Percentiles rank a stretch among this genome's conserved stretches.
These are phyloP conservation scores for Bradypus variegatus DNA, from an alignment of 2,797 vertebrate genomes.

Conservation along the genomic window DNA sequence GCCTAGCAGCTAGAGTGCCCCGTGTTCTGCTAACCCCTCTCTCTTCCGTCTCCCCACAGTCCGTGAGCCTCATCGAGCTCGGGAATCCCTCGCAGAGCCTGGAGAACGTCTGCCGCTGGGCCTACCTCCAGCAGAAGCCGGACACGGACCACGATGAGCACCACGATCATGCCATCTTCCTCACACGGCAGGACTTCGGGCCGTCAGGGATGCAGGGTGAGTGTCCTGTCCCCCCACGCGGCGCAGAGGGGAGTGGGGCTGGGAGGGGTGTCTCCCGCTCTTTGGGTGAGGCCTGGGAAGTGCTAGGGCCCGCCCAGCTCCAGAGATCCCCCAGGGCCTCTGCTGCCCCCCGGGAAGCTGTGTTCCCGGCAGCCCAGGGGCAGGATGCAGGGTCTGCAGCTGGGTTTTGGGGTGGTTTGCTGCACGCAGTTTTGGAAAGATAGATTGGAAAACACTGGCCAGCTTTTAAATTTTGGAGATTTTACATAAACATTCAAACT, in stretches of 20 bases:
- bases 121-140: conserved; percentile 93
- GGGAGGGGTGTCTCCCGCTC: accelerated
- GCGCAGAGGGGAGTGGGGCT: too few species aligned
- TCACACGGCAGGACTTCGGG: conserved; percentile 94
- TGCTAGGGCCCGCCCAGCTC: background rate
- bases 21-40: too few species aligned
- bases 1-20: too few species aligned
- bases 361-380: background rate
- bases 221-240: too few species aligned
- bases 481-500: conserved; percentile 15
- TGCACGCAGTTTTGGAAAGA: background rate
- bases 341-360: background rate
- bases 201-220: conserved; percentile 98
- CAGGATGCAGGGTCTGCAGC: background rate
- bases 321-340: background rate
- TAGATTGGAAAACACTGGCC: background rate
- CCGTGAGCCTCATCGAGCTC: conserved; percentile 91
- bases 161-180: conserved; percentile 96
- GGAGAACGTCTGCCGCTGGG: conserved; percentile 98
- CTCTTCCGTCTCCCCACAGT: conserved; percentile 71
- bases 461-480: background rate
- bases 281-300: background rate
- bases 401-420: background rate
- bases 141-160: conserved; percentile 89
- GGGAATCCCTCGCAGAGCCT: conserved; percentile 96